Evolutionary conservation across 2,888 invertebrate genomes (phyloP).

Genomic region (Toxonevra muliebris): DNA sequence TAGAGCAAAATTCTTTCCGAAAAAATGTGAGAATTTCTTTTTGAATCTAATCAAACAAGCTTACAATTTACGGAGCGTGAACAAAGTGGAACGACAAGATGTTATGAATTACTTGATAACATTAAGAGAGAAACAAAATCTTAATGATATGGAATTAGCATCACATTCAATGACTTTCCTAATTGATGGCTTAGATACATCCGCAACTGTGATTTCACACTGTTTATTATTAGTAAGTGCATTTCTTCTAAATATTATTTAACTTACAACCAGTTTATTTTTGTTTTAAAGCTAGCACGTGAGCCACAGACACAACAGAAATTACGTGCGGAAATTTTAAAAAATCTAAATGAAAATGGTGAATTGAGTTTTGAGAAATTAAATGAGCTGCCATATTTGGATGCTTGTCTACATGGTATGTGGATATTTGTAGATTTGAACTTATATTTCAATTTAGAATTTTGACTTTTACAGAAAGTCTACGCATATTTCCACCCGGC

Average conservation of each 20-base stretch:
- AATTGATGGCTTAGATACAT: conserved; percentile 62
- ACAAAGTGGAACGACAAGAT: conserved; percentile 51
- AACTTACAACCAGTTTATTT: too few species aligned
- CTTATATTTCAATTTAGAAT: conserved; percentile 3
- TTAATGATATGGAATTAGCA: conserved; percentile 50
- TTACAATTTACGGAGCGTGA: conserved; percentile 45
- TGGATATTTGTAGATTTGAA: neutral
- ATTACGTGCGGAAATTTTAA: conserved; percentile 52
- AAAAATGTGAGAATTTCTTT: conserved; percentile 71
- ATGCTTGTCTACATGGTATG: conserved; percentile 60
- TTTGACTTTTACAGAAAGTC: conserved; percentile 46
- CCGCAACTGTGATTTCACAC: conserved; percentile 56
- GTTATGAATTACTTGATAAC: conserved; percentile 59
- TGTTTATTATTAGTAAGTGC: conserved; percentile 55
- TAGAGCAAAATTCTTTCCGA: conserved; percentile 52
- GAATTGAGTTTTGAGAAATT: conserved; percentile 54
- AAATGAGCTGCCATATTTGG: conserved; percentile 57
- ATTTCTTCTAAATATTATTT: neutral
- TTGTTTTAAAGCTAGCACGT: conserved; percentile 53
- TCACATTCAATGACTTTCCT: conserved; percentile 62
- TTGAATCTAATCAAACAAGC: conserved; percentile 48
- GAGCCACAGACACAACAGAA: conserved; percentile 51
- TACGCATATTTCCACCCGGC: conserved; percentile 57
- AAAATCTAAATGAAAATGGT: conserved; percentile 36
- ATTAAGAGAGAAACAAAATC: conserved; percentile 50